Conservation (phyloP, 2,113 vertebrate genomes). For the Centropus bengalensis region DNA sequence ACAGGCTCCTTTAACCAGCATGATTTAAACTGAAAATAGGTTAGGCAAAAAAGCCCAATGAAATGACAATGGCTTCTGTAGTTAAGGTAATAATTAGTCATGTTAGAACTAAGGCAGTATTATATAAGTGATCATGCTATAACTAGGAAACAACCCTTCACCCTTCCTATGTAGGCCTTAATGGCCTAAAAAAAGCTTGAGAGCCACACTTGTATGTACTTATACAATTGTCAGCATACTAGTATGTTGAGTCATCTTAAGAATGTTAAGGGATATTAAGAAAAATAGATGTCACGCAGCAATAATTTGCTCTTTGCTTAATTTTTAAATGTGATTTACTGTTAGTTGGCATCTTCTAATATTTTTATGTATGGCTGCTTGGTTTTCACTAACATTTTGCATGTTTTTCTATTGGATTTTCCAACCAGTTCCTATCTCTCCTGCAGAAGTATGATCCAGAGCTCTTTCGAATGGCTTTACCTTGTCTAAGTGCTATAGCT, state of each 20-base stretch:
- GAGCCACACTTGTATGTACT: not conserved
- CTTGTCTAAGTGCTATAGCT: conserved; percentile 95
- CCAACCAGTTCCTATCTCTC: conserved; percentile 76
- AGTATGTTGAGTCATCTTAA: not conserved
- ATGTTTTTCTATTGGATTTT: conserved; percentile 75
- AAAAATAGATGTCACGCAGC: not conserved
- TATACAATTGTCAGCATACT: not conserved
- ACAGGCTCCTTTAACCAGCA: not conserved
- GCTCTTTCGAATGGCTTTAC: conserved; percentile 97
- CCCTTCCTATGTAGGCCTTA: not conserved
- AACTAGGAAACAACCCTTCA: not conserved
- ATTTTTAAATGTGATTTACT: not conserved
- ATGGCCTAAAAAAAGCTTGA: not conserved
- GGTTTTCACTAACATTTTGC: conserved; percentile 62
- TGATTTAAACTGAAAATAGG: not conserved
- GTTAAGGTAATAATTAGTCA: not conserved
- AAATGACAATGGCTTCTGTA: not conserved
- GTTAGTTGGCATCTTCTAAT: conserved; percentile 23
- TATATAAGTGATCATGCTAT: not conserved
- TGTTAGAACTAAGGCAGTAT: not conserved
- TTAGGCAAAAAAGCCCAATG: not conserved
- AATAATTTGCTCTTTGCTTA: not conserved
- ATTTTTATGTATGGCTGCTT: not conserved
- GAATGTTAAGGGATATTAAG: not conserved
- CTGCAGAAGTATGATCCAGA: conserved; percentile 94